phyloP scores from a whole-genome alignment of 2,888 invertebrate genomes.

The Cerastis rubricosa region DNA sequence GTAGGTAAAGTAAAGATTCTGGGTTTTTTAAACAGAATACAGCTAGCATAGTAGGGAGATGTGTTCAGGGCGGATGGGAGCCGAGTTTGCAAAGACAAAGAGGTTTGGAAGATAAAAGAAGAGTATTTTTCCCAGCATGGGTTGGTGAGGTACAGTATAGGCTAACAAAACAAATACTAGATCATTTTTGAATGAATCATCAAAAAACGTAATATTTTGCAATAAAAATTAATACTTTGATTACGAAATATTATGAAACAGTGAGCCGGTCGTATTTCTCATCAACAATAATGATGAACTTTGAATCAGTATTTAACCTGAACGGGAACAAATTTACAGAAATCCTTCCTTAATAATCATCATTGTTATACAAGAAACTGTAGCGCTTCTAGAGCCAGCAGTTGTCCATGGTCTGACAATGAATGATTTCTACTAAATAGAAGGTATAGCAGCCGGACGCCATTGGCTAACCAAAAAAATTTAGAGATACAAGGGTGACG shows the following conservation, averaged over 20 bases:
- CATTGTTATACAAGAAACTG: neutral
- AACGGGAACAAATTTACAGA: neutral
- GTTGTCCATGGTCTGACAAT: neutral
- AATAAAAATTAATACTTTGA: neutral
- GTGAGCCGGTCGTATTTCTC: neutral
- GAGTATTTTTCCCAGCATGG: neutral
- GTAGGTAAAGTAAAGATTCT: neutral
- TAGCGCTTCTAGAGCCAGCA: neutral
- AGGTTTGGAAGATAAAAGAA: too few relatives aligned
- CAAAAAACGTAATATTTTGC: neutral
- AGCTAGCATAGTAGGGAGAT: neutral
- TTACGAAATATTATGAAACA: constrained; percentile 8
- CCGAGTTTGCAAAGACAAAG: neutral
- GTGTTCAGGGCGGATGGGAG: neutral
- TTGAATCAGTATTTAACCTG: neutral
- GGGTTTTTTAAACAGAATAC: neutral
- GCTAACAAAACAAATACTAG: neutral
- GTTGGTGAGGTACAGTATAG: neutral
- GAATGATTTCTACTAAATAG: too few relatives aligned
- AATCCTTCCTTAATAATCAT: neutral
- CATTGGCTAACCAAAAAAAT: too few relatives aligned
- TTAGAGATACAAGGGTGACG: too few relatives aligned
- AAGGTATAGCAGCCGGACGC: too few relatives aligned
- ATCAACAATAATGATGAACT: neutral
- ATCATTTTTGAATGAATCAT: neutral